Evolutionary conservation across 2,113 vertebrate genomes (phyloP), one percentile per base, ranked within the genome.

Genomic region (Mesitornis unicolor): DNA sequence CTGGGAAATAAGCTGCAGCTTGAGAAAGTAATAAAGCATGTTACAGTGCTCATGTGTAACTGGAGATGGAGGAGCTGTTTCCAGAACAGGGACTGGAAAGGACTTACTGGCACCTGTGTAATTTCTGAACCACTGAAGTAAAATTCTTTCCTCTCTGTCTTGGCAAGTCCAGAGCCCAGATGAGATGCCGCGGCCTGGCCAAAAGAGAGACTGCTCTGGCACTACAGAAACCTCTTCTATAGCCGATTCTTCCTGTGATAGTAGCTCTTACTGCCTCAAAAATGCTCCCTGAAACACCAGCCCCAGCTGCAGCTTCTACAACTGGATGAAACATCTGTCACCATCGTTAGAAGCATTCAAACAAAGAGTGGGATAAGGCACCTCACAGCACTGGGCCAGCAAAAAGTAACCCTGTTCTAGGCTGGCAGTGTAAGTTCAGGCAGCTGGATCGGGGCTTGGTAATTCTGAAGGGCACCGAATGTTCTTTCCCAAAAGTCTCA

Each of bases 11-110:
- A 84, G 31, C n/a, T 90, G 68, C 71, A 88, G 93, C 68, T 84
- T 92, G 67, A 90, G 88, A 96, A 96, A 93, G 51, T 80, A 90
- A 89, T 96, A 95, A 94, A 75, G 64, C 63, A 70, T 90, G 87
- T 91, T 90, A 93, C 80, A 87, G 61, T 84, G 87, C 54, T 94
- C 77, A 63, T n/a, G 70, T 82, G 93, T 95, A 96, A 95, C 87
- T 82, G 64, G 93, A 96, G 90, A 92, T 42, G 36, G 73, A 94
- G 71, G 68, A 90, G 35, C 25, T 90, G 56, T 56, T 92, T 92
- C 83, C 95, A 96, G 90, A 95, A 84, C 76, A 96, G 79, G 51
- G 85, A 84, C 90, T 96, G 85, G 79, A 96, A 95, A 96, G 87
- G 88, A 90, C 90, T 60, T 75, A 90, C 68, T 95, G 93, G 95